These are phyloP conservation scores for Hydractinia symbiolongicarpus DNA, from an alignment of 30 jellyfish, hydroid and myxozoan genomes.

Conservation along the genomic window DNA sequence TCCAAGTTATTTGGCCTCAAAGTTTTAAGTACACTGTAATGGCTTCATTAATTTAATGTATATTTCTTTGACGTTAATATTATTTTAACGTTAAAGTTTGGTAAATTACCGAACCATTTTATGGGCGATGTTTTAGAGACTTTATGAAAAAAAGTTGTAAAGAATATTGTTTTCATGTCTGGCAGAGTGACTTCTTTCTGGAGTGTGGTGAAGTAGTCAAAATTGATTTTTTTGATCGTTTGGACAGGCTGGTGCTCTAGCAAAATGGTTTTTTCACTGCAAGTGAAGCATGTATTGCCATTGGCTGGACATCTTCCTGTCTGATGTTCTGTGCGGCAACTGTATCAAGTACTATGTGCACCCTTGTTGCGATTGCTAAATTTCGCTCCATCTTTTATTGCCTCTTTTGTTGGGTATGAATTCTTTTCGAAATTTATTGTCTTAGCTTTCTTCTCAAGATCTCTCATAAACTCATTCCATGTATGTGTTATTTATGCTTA, in stretches of 20 bases:
- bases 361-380: conserved; percentile 35
- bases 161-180: not conserved
- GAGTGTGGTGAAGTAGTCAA: conserved; percentile 22
- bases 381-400: conserved; percentile 18
- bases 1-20: too few relatives aligned
- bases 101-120: too few relatives aligned
- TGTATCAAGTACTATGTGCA: conserved; percentile 5
- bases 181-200: not conserved
- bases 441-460: conserved; percentile 26
- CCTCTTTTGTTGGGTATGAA: conserved; percentile 21
- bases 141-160: too few relatives aligned
- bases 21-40: too few relatives aligned
- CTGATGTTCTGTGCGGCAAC: conserved; percentile 16
- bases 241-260: conserved; percentile 35
- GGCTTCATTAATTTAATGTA: too few relatives aligned
- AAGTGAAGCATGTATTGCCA: not conserved
- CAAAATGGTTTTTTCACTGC: conserved; percentile 14
- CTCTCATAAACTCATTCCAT: conserved; percentile 17
- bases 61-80: too few relatives aligned
- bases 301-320: conserved; percentile 12
- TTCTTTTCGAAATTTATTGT: conserved; percentile 22
- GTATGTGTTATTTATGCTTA: conserved; percentile 26
- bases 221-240: conserved; percentile 5
- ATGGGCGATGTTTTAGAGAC: too few relatives aligned
- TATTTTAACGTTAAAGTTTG: too few relatives aligned